These are phyloP conservation scores for Ormyrus labotus DNA, from an alignment of 2,888 invertebrate species.

Conservation along the genomic window DNA sequence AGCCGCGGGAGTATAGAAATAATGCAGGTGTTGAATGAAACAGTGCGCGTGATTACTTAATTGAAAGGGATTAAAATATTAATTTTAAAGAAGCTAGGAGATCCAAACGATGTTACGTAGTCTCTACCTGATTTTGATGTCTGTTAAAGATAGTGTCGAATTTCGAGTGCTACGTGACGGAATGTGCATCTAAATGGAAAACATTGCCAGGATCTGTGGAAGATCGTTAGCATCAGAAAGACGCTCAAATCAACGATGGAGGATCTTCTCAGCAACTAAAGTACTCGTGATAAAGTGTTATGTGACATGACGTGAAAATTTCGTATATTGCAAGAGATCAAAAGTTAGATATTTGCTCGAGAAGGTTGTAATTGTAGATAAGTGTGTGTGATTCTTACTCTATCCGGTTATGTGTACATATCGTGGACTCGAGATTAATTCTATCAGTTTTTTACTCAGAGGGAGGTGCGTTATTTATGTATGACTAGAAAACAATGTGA, in stretches of 20 bases:
- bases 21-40: too few species aligned
- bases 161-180: too few species aligned
- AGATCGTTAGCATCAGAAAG: too few species aligned
- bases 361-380: not conserved
- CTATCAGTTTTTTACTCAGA: constrained; percentile 10
- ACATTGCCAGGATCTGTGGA: too few species aligned
- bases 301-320: not conserved
- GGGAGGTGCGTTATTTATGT: constrained; percentile 13
- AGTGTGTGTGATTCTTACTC: constrained; percentile 8
- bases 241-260: not conserved
- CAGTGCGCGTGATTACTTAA: too few species aligned
- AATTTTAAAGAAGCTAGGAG: too few species aligned
- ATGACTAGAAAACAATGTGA: constrained; percentile 8
- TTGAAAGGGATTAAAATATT: too few species aligned
- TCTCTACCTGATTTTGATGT: too few species aligned
- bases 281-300: constrained; percentile 1
- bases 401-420: constrained; percentile 22
- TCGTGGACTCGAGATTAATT: constrained; percentile 6
- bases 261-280: not conserved
- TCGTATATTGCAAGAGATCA: not conserved
- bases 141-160: too few species aligned
- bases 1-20: too few species aligned
- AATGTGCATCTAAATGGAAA: too few species aligned
- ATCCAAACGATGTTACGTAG: too few species aligned
- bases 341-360: not conserved